Base-by-base conservation (phyloP, 35 echinoderm and acorn worm species). In the Amphiura filiformis region DNA sequence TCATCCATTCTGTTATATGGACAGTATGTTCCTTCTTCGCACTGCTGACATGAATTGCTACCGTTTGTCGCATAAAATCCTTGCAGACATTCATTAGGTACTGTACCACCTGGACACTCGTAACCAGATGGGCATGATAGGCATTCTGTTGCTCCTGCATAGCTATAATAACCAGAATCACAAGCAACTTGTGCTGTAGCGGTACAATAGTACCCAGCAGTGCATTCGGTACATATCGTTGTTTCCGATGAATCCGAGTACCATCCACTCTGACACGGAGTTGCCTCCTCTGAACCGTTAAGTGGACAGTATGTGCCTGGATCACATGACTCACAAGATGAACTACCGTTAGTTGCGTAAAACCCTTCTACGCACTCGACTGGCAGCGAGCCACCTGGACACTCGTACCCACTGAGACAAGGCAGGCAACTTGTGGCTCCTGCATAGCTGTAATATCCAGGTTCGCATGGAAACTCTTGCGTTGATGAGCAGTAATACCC, bases 61-160 rank as follows among this genome's bases (percentile, higher is more conserved):
- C 93, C 92, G 77, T 94, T 98, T 17, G 88, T 83, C 23, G 96
- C 80, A 57, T 92, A 98, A 64, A 76, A 89, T 22, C 96, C 96
- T 34, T 35, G 35, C 9, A 37, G 23, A 35, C 96, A 98, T 79
- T 85, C 82, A 9, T 57, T 17, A 5, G 92, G 85, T 61, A 37
- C 42, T 13, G 81, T 32, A 56, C 84, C 89, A 1, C 41, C 92
- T 23, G 78, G 23, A 61, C 96, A 98, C 39, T 77, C 80, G 42
- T 90, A 98, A 0, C 96, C 96, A 22, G 89, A 92, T 42, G 87
- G 89, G 76, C 96, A 98, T 3, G 75, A 40, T 31, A 81, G 35
- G 39, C 96, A 98, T 0, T 76, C 80, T 61, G 84, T 86, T 34
- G 89, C 89, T 32, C 92, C 87, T 0, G 89, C 89, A 36, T 83